Base-by-base conservation (phyloP, 2,113 vertebrate genomes). In the Irena cyanogastra region DNA sequence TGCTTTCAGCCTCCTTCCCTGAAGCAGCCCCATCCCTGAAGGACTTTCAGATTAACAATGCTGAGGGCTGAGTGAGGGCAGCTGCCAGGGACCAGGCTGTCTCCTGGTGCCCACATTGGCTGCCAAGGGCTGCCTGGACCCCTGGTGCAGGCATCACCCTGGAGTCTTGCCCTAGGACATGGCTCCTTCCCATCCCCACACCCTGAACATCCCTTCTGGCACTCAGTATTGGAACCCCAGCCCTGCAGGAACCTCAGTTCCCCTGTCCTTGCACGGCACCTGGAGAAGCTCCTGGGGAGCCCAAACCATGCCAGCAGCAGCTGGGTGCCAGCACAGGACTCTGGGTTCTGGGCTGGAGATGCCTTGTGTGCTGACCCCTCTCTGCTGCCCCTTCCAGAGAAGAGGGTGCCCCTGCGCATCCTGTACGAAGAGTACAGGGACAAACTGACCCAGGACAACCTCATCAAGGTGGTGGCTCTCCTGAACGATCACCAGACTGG, bases 401-500 rank as follows among this genome's bases (percentile, higher is more conserved):
- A 98, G 21, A 78, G 79, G 6, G 95, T 99, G 26, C 98, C 98
- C 9, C 94, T 99, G 23, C 95, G 96, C 61, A 86, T 99, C 69
- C 98, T 98, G 89, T 99, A 99, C 1, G 97, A 98, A 41, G 97
- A 98, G 47, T 99, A 99, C 5, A 39, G 96, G 4, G 70, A 90
- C 50, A 96, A 45, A 72, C 94, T 99, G 85, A 99, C 98, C 0
- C 97, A 98, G 54, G 99, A 99, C 70, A 99, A 99, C 97, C 64
- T 99, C 66, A 99, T 99, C 97, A 99, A 98, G 74, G 97, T 99
- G 96, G 97, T 97, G 13, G 99, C 98, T 61, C 97, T 99, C 22
- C 94, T 99, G 9, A 35, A 97, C 0, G 98, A 99, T 79, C 95
- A 95, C 4, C 87, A 96, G 60, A 97, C 96, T 1, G 85, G 92